These are phyloP conservation scores for Lucilia sericata DNA, from an alignment of 1,140 invertebrate species.

Conservation along the genomic window DNA sequence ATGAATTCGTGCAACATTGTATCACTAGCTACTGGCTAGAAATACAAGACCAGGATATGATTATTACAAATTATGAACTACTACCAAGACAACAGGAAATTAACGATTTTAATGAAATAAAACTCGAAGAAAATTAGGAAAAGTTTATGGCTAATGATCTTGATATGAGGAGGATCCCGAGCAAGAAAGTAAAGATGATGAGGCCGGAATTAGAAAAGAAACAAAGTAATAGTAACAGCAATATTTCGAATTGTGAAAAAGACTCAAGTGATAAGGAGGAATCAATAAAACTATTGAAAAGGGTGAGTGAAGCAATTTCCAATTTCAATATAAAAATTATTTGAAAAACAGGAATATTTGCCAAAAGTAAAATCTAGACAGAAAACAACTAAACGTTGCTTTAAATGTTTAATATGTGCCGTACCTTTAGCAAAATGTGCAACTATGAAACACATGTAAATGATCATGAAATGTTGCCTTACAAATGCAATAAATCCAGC, in stretches of 20 bases:
- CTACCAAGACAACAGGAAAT: slow-evolving; percentile 42
- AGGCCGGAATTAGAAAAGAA: not conserved
- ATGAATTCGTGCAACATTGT: slow-evolving; percentile 60
- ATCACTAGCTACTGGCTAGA: slow-evolving; percentile 54
- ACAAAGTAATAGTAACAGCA: too few species aligned
- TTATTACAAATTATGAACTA: not conserved
- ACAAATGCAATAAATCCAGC: slow-evolving; percentile 44
- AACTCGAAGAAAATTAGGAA: not conserved
- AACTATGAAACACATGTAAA: slow-evolving; percentile 26
- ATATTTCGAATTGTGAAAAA: too few species aligned
- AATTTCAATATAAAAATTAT: too few species aligned
- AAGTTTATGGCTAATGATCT: not conserved
- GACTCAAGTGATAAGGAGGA: too few species aligned
- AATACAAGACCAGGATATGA: not conserved
- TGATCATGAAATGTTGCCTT: not conserved
- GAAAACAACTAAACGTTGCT: not conserved
- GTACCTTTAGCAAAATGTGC: slow-evolving; percentile 5
- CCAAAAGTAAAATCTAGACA: too few species aligned
- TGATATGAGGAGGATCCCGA: not conserved
- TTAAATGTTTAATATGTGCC: not conserved
- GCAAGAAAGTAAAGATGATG: not conserved
- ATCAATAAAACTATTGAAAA: too few species aligned
- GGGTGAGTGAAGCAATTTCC: too few species aligned
- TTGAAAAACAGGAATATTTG: too few species aligned
- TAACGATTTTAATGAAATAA: not conserved